Base-by-base conservation (phyloP, 1,140 invertebrate species). In the Drosophila subobscura region DNA sequence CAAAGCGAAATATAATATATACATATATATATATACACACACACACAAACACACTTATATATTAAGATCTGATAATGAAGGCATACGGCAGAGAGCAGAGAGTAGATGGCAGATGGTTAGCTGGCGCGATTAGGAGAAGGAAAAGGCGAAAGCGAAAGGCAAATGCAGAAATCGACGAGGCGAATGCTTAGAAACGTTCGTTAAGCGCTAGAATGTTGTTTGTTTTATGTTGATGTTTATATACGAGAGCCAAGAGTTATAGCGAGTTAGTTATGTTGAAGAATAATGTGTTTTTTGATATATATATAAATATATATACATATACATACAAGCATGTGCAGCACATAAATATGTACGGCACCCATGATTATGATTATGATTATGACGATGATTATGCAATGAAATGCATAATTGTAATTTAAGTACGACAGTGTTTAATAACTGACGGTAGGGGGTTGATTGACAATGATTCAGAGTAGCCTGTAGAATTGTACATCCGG, bases 141-240 rank as follows among this genome's bases (percentile, higher is more conserved):
- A 14, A 29, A 55, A 20, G 40, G 22, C 12, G 47, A 22, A 42
- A 3, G 47, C 10, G 10, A 45, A 41, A 37, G 72, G 33, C n/a
- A 27, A 8, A 33, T 37, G 33, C 10, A 12, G 10, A 37, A 37
- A 37, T 37, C 33, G 33, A 37, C 12, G 16, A 46, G 7, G 29
- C 55, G 33, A 27, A 46, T 40, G 64, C 70, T 61, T 61, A 44
- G 23, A 55, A 73, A 76, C 37, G 72, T 79, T 80, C 77, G 77
- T 79, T 79, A 79, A 79, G 66, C 80, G 80, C 72, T 81, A 86
- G 58, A 53, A 65, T 72, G 83, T 86, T 86, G 81, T 86, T 86
- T 86, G 81, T 86, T 37, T 86, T 86, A 81, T 86, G 81, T 86
- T 86, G 81, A 86, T 81, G 81, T 86, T 86, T 78, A 86, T 76